Evolutionary conservation across 1,140 invertebrate species (phyloP), one percentile per base, ranked within the genome.

Genomic region (Drosophila athabasca): DNA sequence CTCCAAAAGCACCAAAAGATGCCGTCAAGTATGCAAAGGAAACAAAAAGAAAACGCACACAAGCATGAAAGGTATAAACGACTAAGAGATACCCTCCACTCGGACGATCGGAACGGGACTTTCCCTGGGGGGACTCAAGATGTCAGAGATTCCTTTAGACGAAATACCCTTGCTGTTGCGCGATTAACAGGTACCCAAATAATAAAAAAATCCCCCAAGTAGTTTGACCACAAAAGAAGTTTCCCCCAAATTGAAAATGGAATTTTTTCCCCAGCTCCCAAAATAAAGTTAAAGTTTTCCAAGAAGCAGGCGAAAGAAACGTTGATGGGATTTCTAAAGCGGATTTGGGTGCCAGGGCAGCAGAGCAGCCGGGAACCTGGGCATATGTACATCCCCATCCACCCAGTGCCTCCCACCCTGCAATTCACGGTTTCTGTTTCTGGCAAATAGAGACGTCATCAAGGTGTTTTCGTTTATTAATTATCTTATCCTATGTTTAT

Each of bases 171-270:
- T 4, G 11, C 11, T 1, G 3, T 39, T 3, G 7, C 2, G 29
- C 29, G 7, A 8, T 31, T 31, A 8, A 31, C 2, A 31, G 31
- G 31, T 9, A 31, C 4, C 8, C 29, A 6, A 29, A 6, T 1
- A 6, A 29, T 6, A 4, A 29, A 29, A 29, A 29, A 29, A 29
- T 9, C 9, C 35, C 0, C 35, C 35, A 57, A 58, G 65, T 69
- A 70, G 67, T 70, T 70, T 67, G 65, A 70, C 65, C 67, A 58
- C 67, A 70, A 70, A 70, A 64, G 64, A 70, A 69, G 67, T 70
- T 82, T 62, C 62, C 65, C 62, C 62, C 78, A 87, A 87, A 87
- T 87, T 87, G 82, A 87, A 85, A 87, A 81, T 81, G 82, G 77
- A 81, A 67, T 83, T 83, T 83, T 79, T 76, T 52, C 0, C 0